Evolutionary conservation across 2,113 vertebrate genomes (phyloP).

Genomic region (Argyrosomus japonicus): DNA sequence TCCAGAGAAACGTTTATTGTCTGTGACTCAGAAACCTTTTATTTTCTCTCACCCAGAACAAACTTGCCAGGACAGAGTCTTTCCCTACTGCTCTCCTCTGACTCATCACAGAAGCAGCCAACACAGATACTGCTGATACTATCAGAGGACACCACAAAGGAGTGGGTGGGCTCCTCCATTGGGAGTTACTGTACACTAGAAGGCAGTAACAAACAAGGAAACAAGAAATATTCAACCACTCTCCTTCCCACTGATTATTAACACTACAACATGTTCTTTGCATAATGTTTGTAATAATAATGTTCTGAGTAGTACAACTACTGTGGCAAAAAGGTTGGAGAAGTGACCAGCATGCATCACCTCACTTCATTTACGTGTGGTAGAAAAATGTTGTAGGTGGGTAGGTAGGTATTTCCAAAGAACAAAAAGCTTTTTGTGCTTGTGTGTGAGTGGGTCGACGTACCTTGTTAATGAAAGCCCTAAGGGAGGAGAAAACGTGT

Average conservation of each 20-base stretch:
- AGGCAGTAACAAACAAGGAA: not conserved
- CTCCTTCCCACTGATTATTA: not conserved
- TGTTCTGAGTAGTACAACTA: not conserved
- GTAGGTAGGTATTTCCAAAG: too few relatives aligned
- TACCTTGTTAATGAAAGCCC: slow-evolving; percentile 97
- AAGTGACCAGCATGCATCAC: not conserved
- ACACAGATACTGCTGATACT: not conserved
- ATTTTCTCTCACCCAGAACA: not conserved
- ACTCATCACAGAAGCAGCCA: slow-evolving; percentile 11
- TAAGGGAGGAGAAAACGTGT: slow-evolving; percentile 92
- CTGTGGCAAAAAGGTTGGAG: not conserved
- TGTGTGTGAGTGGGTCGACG: not conserved
- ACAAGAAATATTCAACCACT: not conserved
- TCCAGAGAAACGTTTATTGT: not conserved
- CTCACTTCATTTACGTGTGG: not conserved
- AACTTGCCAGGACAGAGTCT: slow-evolving; percentile 20
- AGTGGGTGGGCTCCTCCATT: not conserved
- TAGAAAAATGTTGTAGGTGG: not conserved
- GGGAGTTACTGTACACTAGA: not conserved
- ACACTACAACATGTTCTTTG: not conserved
- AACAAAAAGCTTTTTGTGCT: not conserved
- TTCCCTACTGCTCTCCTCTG: not conserved
- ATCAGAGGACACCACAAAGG: not conserved
- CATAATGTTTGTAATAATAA: not conserved
- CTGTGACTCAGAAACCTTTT: not conserved